Evolutionary conservation across 2,888 invertebrate species (phyloP), one percentile per base, ranked within the genome.

Genomic region (Synergus laeviventris): DNA sequence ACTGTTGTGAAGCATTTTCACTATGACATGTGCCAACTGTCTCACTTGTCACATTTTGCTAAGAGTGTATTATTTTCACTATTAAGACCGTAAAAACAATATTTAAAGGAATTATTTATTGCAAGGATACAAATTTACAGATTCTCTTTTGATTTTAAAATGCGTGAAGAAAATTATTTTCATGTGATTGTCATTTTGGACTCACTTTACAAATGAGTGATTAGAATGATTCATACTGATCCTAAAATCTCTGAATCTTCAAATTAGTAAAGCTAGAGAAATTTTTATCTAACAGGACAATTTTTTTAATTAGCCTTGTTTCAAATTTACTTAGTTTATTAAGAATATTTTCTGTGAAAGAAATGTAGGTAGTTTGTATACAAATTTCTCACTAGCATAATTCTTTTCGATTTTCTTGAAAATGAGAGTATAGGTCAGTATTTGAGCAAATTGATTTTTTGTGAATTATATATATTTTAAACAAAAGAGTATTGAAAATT

Each of bases 181-280:
- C 8, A 12, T 39, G 42, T 42, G 42, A 38, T 42, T 64, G 64
- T 64, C 64, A 64, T 18, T 42, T 64, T 36, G 36, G 11, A 64
- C 24, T 42, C 24, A 42, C 21, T 18, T 21, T 39, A 39, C 16
- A 42, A 62, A 38, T 38, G 60, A 60, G 36, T 62, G 18, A 70
- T 70, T 54, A 16, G n/a, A 70, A 49, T 70, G 70, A 54, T 70
- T 70, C 70, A 70, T 24, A 66, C 66, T 42, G 16, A 66, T 49
- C 49, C n/a, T 49, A 11, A 24, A 49, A 70, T 49, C 31, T 16
- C 8, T 4, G 16, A 36, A n/a, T 49, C 49, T 11, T 49, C 5
- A 49, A 49, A 49, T 45, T 49, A 49, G 49, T 31, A 18, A 54
- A 54, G 14, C 9, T 59, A 59, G 21, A 12, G 59, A 24, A n/a